Conservation (phyloP, 1,140 invertebrate genomes). For the Ridgeia piscesae region DNA sequence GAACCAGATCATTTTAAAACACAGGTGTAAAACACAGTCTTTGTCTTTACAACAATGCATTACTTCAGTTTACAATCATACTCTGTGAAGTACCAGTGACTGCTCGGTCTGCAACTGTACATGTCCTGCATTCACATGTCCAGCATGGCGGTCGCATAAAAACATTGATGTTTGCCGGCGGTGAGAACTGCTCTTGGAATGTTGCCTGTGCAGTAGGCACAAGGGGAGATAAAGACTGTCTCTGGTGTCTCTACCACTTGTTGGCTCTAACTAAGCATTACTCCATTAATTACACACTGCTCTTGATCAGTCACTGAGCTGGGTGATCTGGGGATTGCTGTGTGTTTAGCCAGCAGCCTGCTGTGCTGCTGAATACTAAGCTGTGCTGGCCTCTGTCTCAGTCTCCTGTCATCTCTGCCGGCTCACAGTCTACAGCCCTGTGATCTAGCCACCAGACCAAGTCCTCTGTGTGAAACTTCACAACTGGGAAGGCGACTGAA, state of each 20-base stretch:
- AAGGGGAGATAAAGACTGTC: not conserved
- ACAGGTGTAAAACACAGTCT: not conserved
- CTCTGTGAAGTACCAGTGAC: not conserved
- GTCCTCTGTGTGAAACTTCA: not conserved
- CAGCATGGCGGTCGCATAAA: not conserved
- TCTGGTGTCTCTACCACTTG: not conserved
- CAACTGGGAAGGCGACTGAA: not conserved
- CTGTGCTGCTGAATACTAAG: not conserved
- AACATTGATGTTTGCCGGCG: not conserved
- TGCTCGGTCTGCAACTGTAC: not conserved
- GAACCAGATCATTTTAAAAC: too few relatives aligned
- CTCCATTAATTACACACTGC: not conserved
- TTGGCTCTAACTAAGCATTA: conserved; percentile 5
- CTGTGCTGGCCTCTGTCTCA: not conserved
- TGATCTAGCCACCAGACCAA: not conserved
- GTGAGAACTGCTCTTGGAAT: not conserved
- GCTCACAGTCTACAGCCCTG: not conserved
- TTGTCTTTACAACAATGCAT: not conserved
- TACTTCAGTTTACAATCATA: not conserved
- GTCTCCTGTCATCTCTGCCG: not conserved
- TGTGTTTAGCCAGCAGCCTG: not conserved
- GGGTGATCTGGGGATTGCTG: not conserved
- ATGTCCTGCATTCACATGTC: not conserved
- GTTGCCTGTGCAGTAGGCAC: not conserved
- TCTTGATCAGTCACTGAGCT: not conserved